Evolutionary conservation across 2,797 vertebrate species (phyloP), one percentile per base, ranked within the genome.

Genomic region (Catostomus latipinnis): DNA sequence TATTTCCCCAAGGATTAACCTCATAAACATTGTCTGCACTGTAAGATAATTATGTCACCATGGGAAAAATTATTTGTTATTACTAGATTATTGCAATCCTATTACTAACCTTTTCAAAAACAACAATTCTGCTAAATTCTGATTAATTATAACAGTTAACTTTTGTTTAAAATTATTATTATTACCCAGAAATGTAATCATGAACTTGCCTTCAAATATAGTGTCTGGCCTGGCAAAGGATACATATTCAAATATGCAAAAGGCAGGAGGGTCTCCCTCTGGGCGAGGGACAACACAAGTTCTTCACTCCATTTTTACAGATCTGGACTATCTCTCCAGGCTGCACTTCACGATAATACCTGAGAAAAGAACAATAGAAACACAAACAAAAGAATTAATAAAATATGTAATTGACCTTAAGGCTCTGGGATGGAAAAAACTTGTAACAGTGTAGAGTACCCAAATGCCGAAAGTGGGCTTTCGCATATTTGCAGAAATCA

Each of bases 161-260:
- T 34, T 34, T 34, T 34, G 34, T 34, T 61, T 61, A 6, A 1
- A 10, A 60, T 61, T 10, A 34, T 34, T 1, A 6, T 6, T n/a
- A n/a, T 56, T 13, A 56, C 12, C 56, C 56, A 58, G n/a, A 58
- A 6, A 58, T 46, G 14, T 22, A 61, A 54, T 49, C 34, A 13
- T 67, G 18, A 57, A 72, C 80, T 87, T 91, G 92, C 96, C 93
- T 95, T 99, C 98, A 92, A 99, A 99, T 82, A 99, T 97, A 66
- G 97, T 98, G 90, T 99, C 98, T 67, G 98, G 97, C 88, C 98
- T 95, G 87, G 98, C 97, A 90, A 99, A 99, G 91, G 99, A 99
- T 87, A 99, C 98, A 22, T 99, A 99, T 92, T 99, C 98, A 91
- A 99, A 99, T 87, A 99, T 99, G 89, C 98, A 99, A 92, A 99